Evolutionary conservation across 2,888 invertebrate genomes (phyloP), one percentile per base, ranked within the genome.

Genomic region (Zootermopsis nevadensis): DNA sequence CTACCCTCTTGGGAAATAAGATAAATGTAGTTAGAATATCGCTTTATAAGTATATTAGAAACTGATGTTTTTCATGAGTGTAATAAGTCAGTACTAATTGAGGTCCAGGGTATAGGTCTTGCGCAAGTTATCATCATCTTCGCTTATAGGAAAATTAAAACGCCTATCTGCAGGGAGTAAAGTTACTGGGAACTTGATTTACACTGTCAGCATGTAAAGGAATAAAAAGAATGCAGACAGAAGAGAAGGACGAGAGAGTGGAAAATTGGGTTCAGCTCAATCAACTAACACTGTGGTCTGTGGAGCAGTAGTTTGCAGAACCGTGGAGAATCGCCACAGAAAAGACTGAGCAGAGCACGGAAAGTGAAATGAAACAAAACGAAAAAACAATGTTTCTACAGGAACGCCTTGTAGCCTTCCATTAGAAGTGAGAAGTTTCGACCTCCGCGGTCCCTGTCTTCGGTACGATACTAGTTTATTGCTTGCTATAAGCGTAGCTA

Each of bases 101-200:
- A n/a, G 8, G 66, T 66, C 2, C 66, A 27, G n/a, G 48, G n/a
- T 15, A 48, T 27, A 10, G 27, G 27, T n/a, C 60, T 60, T 60
- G n/a, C 22, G 24, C 30, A 48, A 4, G 2, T 77, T 53, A 77
- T 77, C 48, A 55, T 77, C 48, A 31, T 53, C 77, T 53, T 77
- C 35, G 79, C 33, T 60, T 79, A 55, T n/a, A 42, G 55, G 79
- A 79, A 79, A 81, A 81, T 81, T 81, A 81, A 69, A 81, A 81
- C 81, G 72, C 48, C 81, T 79, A 35, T 79, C 79, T 60, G 22
- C 79, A 66, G 15, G 79, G 66, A 60, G 60, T 33, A 35, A n/a
- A 33, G 48, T 30, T 35, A 30, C 77, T n/a, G 79, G 31, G 79
- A 79, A 35, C 81, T 42, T 69, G 81, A 81, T 81, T 81, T 81